These are phyloP conservation scores for Ennomos erosarius DNA, from an alignment of 2,888 invertebrate genomes.

Conservation along the genomic window DNA sequence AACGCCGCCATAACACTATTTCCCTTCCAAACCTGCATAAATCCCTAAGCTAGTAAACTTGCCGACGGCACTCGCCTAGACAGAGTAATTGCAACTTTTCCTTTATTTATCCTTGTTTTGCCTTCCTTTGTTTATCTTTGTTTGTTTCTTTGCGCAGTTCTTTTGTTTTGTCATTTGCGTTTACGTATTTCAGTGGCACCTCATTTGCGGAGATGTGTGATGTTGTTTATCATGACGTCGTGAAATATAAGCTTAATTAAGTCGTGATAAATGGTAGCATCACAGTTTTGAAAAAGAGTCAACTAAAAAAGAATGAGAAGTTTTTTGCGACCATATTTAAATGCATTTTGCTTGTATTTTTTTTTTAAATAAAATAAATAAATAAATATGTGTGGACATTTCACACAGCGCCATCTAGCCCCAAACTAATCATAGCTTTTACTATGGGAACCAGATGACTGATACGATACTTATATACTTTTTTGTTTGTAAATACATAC, in stretches of 20 bases:
- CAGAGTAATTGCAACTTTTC: constrained; percentile 49
- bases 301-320: too few species aligned
- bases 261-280: constrained; percentile 4
- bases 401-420: too few species aligned
- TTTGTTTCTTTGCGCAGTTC: constrained; percentile 28
- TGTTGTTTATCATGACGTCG: constrained; percentile 13
- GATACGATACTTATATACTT: too few species aligned
- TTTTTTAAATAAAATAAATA: too few species aligned
- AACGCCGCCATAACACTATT: constrained; percentile 7
- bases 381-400: too few species aligned
- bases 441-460: too few species aligned
- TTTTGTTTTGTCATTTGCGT: constrained; percentile 47
- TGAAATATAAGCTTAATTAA: background rate
- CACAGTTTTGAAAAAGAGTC: background rate
- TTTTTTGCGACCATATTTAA: too few species aligned
- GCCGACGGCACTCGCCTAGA: constrained; percentile 57
- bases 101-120: constrained; percentile 42
- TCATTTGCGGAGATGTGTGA: constrained; percentile 33
- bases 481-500: too few species aligned
- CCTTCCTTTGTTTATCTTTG: constrained; percentile 40
- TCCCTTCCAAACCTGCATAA: constrained; percentile 35
- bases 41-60: constrained; percentile 26
- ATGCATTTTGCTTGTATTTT: too few species aligned
- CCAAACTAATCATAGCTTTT: too few species aligned
- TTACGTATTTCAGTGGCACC: constrained; percentile 37